These are phyloP conservation scores for Chondrosia reniformis DNA, from an alignment of 37 sponge, comb jelly and placozoan species.

Conservation along the genomic window DNA sequence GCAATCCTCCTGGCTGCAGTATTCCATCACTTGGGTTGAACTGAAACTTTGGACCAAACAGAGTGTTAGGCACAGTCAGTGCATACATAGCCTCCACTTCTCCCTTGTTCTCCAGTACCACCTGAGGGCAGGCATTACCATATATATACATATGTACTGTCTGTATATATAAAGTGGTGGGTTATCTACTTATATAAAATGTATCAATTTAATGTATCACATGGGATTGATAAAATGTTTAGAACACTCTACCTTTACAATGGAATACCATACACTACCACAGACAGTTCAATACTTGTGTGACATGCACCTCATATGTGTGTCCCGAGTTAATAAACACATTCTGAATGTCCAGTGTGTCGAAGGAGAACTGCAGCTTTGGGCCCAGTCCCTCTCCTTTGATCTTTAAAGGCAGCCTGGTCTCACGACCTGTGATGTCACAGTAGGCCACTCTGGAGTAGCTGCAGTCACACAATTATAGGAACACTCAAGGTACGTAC, in stretches of 20 bases:
- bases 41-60: constrained; percentile 86
- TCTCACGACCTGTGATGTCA: constrained; percentile 93
- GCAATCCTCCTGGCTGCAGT: constrained; percentile 80
- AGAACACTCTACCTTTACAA: no score
- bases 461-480: constrained; percentile 11
- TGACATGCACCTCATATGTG: constrained; percentile 79
- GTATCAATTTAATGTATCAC: no score
- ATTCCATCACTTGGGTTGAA: constrained; percentile 83
- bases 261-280: neutral
- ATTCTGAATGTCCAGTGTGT: constrained; percentile 91
- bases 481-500: neutral
- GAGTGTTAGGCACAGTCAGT: constrained; percentile 27
- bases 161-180: neutral
- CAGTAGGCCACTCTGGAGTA: constrained; percentile 76
- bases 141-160: constrained; percentile 1
- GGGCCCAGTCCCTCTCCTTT: constrained; percentile 93
- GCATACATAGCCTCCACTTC: constrained; percentile 79
- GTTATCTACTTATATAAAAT: no score
- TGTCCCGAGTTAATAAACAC: constrained; percentile 92
- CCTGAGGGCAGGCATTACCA: neutral
- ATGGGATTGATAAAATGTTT: neutral
- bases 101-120: constrained; percentile 88
- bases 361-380: constrained; percentile 76
- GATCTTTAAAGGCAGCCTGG: constrained; percentile 85
- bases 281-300: neutral